Evolutionary conservation across 1,140 invertebrate genomes (phyloP).

Genomic region (Apis laboriosa): DNA sequence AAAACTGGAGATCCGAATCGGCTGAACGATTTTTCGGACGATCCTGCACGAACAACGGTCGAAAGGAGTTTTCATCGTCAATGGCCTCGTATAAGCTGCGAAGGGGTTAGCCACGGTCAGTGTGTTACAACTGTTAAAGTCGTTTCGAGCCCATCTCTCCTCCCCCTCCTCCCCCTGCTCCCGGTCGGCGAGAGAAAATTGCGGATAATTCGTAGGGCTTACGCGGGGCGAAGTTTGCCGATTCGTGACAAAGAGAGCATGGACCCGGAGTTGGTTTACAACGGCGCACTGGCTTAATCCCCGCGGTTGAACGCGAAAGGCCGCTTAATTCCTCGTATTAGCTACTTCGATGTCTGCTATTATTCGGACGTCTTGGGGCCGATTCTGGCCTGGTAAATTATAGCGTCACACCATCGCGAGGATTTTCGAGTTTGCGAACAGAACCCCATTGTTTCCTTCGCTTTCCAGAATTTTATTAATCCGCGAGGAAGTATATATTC

Average conservation of each 20-base stretch:
- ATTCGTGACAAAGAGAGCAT: slow-evolving; percentile 36
- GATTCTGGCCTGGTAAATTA: background rate
- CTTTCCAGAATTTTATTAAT: background rate
- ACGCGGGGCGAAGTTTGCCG: slow-evolving; percentile 25
- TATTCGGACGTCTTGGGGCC: slow-evolving; percentile 5
- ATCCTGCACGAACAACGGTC: background rate
- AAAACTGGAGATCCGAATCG: background rate
- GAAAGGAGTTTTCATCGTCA: background rate
- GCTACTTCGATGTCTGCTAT: slow-evolving; percentile 14
- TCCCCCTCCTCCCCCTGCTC: too few relatives aligned
- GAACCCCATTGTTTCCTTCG: background rate
- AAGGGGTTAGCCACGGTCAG: slow-evolving; percentile 10
- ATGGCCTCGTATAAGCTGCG: background rate
- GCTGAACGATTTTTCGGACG: background rate
- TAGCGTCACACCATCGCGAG: too few relatives aligned
- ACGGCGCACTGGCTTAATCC: slow-evolving; percentile 30
- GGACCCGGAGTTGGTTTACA: slow-evolving; percentile 27
- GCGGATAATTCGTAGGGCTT: slow-evolving; percentile 45
- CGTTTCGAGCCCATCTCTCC: slow-evolving; percentile 5
- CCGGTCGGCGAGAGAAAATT: slow-evolving; percentile 27
- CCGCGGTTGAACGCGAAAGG: slow-evolving; percentile 23
- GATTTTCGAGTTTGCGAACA: background rate
- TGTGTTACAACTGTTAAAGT: slow-evolving; percentile 35
- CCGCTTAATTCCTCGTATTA: slow-evolving; percentile 36
- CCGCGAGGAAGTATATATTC: too few relatives aligned